Conservation (phyloP, 2,797 vertebrate genomes). For the Melanotaenia parkinsoni region DNA sequence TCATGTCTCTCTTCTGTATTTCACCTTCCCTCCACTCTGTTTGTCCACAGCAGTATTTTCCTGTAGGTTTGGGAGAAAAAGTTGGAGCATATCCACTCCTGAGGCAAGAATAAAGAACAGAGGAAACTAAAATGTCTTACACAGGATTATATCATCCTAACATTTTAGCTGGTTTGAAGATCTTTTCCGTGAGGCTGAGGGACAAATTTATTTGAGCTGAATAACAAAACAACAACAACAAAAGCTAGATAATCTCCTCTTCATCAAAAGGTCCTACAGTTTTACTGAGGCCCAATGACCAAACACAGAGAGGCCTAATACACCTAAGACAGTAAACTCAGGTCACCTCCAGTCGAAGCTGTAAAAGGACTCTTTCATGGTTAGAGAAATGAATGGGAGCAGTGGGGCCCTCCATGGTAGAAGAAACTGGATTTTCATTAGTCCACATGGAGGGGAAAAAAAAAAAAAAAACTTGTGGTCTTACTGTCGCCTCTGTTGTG, state of each 20-base stretch:
- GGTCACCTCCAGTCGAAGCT: slow-evolving; percentile 62
- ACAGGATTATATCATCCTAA: background rate
- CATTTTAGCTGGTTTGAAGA: background rate
- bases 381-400: slow-evolving; percentile 42
- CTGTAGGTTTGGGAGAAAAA: background rate
- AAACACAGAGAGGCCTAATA: slow-evolving; percentile 48
- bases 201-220: slow-evolving; percentile 7
- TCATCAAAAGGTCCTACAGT: slow-evolving; percentile 45
- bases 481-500: slow-evolving; percentile 51
- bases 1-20: background rate
- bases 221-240: background rate
- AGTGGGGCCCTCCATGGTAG: slow-evolving; percentile 43
- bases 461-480: background rate
- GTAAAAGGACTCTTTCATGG: slow-evolving; percentile 75
- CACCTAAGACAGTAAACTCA: slow-evolving; percentile 70
- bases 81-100: background rate
- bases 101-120: background rate
- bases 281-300: slow-evolving; percentile 21
- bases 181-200: slow-evolving; percentile 3
- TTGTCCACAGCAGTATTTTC: background rate
- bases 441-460: slow-evolving; percentile 50
- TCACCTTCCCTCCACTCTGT: background rate
- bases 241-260: slow-evolving; percentile 17
- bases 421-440: slow-evolving; percentile 64
- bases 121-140: background rate